Evolutionary conservation across 92 coral and sea anemone genomes (phyloP).

Genomic region (Heliopora coerulea): DNA sequence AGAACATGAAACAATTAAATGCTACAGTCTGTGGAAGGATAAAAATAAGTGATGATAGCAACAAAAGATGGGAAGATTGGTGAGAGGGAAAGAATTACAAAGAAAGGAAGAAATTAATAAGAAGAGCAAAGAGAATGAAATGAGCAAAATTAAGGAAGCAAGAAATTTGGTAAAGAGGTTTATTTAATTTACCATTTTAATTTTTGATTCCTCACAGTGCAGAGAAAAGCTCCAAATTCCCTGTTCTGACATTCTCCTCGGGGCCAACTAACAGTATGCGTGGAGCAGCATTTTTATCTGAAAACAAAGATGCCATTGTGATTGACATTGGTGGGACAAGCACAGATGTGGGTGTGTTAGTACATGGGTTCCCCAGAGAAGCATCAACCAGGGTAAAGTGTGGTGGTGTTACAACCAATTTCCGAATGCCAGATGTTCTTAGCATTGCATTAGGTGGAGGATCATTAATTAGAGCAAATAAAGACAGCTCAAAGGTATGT

Average conservation of each 20-base stretch:
- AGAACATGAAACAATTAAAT: too few species aligned
- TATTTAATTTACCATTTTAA: too few species aligned
- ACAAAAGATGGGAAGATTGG: too few species aligned
- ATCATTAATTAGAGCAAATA: slow-evolving; percentile 46
- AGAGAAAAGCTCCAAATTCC: slow-evolving; percentile 61
- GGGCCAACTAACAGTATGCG: slow-evolving; percentile 98
- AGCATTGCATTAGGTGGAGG: slow-evolving; percentile 95
- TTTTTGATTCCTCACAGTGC: slow-evolving; percentile 61
- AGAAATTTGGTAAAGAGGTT: too few species aligned
- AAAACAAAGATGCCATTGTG: slow-evolving; percentile 80
- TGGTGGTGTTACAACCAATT: slow-evolving; percentile 95
- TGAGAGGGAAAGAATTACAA: too few species aligned
- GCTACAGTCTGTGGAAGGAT: too few species aligned
- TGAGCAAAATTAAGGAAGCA: too few species aligned
- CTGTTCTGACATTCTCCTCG: slow-evolving; percentile 90
- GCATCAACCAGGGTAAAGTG: slow-evolving; percentile 91
- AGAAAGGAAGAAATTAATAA: too few species aligned
- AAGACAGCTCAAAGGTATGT: background rate
- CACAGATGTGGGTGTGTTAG: slow-evolving; percentile 81
- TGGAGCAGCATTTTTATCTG: slow-evolving; percentile 85
- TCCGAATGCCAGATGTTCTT: slow-evolving; percentile 94
- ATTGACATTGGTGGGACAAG: slow-evolving; percentile 95
- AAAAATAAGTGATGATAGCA: too few species aligned
- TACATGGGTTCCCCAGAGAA: slow-evolving; percentile 79
- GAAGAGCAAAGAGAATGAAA: too few species aligned